Base-by-base conservation (phyloP, 2,888 invertebrate species). In the Amaurobius ferox region DNA sequence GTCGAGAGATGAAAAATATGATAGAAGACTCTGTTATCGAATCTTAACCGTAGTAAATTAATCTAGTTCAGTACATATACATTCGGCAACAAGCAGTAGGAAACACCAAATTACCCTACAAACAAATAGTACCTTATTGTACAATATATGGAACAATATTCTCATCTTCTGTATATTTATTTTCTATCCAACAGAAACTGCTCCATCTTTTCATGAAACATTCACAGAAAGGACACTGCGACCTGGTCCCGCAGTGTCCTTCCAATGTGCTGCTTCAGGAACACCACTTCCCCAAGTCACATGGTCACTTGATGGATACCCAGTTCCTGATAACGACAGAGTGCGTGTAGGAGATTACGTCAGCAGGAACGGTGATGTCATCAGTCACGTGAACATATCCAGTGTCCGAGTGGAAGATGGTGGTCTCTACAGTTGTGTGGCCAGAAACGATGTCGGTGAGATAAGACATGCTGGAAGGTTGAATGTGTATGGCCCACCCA, bases 151-250 rank as follows among this genome's bases (percentile, higher is more conserved):
- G n/a, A n/a, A n/a, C n/a, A n/a, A n/a, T n/a, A n/a, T n/a, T n/a
- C 44, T 44, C 16, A 44, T 11, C n/a, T 44, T 35, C 11, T 35
- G 11, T 11, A 13, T 55, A 5, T 55, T 55, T 55, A 7, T 23
- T 55, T 55, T 44, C 2, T 16, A 16, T 16, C 5, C 19, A 39
- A 29, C 76, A 92, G 92, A 91, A 83, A 91, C 92, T 11, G 90
- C 90, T 30, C 92, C 92, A 6, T 88, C 90, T 29, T 89, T 92
- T 35, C 87, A 90, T n/a, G 96, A 96, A 93, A 96, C 96, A 94
- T 97, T 97, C 92, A 95, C 96, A 79, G 97, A 97, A 91, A 96
- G 97, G 92, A 97, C 96, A 11, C 92, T 97, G 85, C 97, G 97
- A 91, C 97, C 96, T 0, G 98, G 97, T 19, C 96, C 97, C 35